Evolutionary conservation across 2,797 vertebrate genomes (phyloP).

Genomic region (Ptychobarbus kaznakovi): DNA sequence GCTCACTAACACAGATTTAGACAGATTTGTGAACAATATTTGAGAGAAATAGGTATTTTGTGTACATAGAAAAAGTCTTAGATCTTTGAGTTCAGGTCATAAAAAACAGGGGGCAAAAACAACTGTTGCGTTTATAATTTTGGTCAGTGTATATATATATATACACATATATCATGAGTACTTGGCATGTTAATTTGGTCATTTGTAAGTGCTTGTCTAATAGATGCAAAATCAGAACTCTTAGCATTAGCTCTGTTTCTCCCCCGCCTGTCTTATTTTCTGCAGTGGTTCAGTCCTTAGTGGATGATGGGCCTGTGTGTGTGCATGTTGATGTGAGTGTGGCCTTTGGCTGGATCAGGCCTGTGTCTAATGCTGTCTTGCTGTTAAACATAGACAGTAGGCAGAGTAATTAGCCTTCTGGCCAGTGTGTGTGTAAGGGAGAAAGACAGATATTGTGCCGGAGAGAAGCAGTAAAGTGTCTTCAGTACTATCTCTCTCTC

Average conservation of each 20-base stretch:
- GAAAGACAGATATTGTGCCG: constrained; percentile 6
- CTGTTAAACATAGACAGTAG: constrained; percentile 45
- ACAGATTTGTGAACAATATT: too few species aligned
- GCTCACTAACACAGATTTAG: too few species aligned
- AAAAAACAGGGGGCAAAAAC: too few species aligned
- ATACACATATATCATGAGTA: too few species aligned
- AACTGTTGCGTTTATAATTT: too few species aligned
- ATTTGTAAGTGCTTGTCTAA: neutral
- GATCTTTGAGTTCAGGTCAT: too few species aligned
- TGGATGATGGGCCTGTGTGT: neutral
- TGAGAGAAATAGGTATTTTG: too few species aligned
- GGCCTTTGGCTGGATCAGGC: constrained; percentile 34
- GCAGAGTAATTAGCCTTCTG: constrained; percentile 49
- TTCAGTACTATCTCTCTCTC: constrained; percentile 8
- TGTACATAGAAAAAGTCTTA: too few species aligned
- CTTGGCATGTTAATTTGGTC: too few species aligned
- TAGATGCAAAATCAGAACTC: neutral
- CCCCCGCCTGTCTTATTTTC: neutral
- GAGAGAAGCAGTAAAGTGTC: constrained; percentile 27
- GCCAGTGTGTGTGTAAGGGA: constrained; percentile 20
- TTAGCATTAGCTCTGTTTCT: neutral
- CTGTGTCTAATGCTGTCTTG: constrained; percentile 39
- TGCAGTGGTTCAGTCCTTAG: neutral
- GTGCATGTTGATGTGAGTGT: constrained; percentile 16
- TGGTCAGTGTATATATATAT: too few species aligned